Conservation (phyloP, 2,797 vertebrate genomes). For the Setipinna tenuifilis region DNA sequence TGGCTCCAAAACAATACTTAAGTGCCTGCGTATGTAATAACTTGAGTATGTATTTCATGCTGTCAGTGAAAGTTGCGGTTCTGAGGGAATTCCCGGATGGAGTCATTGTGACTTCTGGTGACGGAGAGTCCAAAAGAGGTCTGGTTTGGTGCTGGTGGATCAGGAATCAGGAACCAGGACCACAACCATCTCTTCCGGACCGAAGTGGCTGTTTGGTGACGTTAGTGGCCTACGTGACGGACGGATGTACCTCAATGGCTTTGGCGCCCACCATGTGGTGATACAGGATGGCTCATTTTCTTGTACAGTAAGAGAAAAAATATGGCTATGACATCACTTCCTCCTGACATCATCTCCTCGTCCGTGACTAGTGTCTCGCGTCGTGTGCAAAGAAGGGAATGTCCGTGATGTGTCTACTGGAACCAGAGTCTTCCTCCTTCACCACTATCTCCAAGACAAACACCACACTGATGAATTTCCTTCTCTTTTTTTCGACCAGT, state of each 20-base stretch:
- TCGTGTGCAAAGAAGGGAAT: background rate
- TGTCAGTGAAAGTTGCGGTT: background rate
- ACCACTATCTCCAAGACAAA: background rate
- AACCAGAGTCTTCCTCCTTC: background rate
- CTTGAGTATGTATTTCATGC: background rate
- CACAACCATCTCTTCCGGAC: background rate
- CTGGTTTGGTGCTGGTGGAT: background rate
- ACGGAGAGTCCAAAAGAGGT: background rate
- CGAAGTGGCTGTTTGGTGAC: background rate
- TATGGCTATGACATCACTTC: background rate
- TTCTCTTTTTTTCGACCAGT: background rate
- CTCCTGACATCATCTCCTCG: background rate
- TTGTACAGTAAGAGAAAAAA: background rate
- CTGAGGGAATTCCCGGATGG: background rate
- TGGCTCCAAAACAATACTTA: background rate
- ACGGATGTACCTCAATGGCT: no score
- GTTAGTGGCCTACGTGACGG: no score
- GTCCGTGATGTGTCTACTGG: background rate
- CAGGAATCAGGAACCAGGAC: background rate
- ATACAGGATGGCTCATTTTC: background rate
- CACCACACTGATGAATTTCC: background rate
- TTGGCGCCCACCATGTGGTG: background rate
- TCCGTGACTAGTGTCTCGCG: background rate
- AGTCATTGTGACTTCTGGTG: background rate
- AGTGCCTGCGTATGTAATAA: background rate